phyloP scores from a whole-genome alignment of 2,888 invertebrate genomes.

The Petrolisthes manimaculis region DNA sequence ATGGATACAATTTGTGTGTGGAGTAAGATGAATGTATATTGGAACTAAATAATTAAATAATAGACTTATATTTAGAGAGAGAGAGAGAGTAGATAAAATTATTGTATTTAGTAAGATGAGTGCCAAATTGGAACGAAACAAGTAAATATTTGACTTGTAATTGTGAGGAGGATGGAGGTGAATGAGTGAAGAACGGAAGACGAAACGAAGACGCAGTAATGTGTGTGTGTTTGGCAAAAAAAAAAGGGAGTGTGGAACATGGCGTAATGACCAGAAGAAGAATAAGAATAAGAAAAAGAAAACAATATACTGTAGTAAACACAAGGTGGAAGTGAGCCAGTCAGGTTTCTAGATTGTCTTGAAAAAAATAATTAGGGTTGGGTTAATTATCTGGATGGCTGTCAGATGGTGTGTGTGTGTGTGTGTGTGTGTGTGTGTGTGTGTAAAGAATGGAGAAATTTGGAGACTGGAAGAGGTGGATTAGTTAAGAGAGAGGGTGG shows the following conservation, averaged over 20 bases:
- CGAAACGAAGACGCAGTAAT: not conserved
- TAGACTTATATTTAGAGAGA: not conserved
- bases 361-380: not conserved
- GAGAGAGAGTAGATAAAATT: not conserved
- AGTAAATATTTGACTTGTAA: not conserved
- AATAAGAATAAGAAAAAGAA: not conserved
- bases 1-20: not conserved
- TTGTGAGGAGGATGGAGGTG: conserved; percentile 30
- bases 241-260: not conserved
- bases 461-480: not conserved
- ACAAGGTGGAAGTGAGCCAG: not conserved
- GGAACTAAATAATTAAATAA: not conserved
- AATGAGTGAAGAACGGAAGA: conserved; percentile 46
- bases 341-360: not conserved
- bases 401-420: not conserved
- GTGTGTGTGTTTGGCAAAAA: not conserved
- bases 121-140: not conserved
- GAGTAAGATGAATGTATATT: not conserved
- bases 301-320: too few species aligned
- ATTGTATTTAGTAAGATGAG: not conserved
- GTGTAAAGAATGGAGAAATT: not conserved
- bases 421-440: conserved; percentile 9
- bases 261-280: not conserved
- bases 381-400: not conserved
- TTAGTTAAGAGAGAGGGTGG: conserved; percentile 13